Evolutionary conservation across 2,797 vertebrate genomes (phyloP).

Genomic region (Gymnoscopelus microlampas): DNA sequence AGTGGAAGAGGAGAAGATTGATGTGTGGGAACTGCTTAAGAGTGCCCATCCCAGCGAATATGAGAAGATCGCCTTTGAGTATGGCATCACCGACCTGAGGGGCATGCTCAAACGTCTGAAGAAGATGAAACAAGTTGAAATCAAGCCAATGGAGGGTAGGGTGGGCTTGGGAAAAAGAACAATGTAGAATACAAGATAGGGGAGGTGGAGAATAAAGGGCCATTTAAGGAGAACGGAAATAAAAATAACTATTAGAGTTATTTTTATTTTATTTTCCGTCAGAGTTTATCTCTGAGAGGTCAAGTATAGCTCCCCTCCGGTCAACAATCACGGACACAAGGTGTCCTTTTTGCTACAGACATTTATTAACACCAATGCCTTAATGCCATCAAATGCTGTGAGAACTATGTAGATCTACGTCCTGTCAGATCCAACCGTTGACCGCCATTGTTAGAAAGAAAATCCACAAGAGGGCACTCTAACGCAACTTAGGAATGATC

Average conservation of each 20-base stretch:
- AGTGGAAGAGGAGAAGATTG: conserved; percentile 75
- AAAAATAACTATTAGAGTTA: neutral
- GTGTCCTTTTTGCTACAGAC: too few species aligned
- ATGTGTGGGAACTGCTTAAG: conserved; percentile 90
- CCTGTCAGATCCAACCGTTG: too few species aligned
- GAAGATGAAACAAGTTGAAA: conserved; percentile 85
- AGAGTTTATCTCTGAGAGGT: too few species aligned
- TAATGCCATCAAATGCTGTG: too few species aligned
- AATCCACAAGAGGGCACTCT: too few species aligned
- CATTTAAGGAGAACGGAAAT: neutral
- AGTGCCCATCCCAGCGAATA: conserved; percentile 91
- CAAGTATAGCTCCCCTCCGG: too few species aligned
- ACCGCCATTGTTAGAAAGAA: too few species aligned
- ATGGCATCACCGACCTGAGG: conserved; percentile 92
- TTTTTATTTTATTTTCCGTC: too few species aligned
- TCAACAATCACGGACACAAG: too few species aligned
- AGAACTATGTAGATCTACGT: too few species aligned
- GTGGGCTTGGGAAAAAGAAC: neutral
- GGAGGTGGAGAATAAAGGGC: neutral
- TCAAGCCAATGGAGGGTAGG: conserved; percentile 85
- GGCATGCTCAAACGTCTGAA: conserved; percentile 94
- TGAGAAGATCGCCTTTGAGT: conserved; percentile 91
- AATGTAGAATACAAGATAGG: neutral
- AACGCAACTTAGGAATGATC: too few species aligned
- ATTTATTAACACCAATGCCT: too few species aligned